phyloP scores from a whole-genome alignment of 2,888 invertebrate genomes.

The Morinoia aosen region DNA sequence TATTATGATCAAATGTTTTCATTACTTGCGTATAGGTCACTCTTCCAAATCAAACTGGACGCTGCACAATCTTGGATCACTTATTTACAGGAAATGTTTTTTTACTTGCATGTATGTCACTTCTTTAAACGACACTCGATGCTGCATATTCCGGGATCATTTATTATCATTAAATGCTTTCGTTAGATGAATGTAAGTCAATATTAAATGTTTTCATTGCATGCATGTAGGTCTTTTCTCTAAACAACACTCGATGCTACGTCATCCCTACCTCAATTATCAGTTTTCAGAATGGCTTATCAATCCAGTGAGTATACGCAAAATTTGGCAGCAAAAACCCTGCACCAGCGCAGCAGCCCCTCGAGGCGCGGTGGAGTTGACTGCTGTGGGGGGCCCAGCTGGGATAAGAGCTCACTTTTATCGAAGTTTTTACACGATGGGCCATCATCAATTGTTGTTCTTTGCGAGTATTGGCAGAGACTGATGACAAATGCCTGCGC shows the following conservation, averaged over 20 bases:
- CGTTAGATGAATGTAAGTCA: too few species aligned
- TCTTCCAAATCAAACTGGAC: too few species aligned
- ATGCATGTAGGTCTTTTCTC: not conserved
- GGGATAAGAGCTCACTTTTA: not conserved
- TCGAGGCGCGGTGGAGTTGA: not conserved
- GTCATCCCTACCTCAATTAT: not conserved
- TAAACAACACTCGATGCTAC: not conserved
- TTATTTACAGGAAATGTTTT: too few species aligned
- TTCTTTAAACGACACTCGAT: too few species aligned
- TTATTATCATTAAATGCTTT: too few species aligned
- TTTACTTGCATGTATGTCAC: too few species aligned
- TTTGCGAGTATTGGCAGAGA: conserved; percentile 2
- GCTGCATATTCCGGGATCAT: too few species aligned
- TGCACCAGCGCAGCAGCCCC: not conserved
- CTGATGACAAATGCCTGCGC: not conserved
- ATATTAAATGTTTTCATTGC: too few species aligned
- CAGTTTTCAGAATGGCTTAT: not conserved
- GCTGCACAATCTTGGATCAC: too few species aligned
- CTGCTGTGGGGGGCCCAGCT: not conserved
- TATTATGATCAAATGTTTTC: too few species aligned
- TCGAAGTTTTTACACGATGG: conserved; percentile 9
- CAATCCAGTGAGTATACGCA: not conserved
- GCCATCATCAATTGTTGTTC: not conserved
- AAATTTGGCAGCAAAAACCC: not conserved
- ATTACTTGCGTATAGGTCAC: too few species aligned